Percentiles rank a stretch among this genome's conserved stretches.
Conservation (phyloP, 1,140 invertebrate species). For the Heliconius hermathena region DNA sequence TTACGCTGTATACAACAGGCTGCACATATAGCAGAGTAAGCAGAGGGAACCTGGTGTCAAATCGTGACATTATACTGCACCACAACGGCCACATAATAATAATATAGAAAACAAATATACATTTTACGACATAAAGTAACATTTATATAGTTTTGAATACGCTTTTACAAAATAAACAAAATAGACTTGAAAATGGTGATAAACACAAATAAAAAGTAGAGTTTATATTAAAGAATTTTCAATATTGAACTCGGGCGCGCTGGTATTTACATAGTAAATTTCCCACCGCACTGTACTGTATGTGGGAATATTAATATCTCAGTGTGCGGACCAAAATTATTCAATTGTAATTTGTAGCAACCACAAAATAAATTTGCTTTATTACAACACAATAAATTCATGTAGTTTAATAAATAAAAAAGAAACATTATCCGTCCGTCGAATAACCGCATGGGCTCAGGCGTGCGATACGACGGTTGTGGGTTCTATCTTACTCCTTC, state of each 20-base stretch:
- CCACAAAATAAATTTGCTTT: background rate
- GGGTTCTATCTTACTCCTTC: too few relatives aligned
- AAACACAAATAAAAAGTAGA: background rate
- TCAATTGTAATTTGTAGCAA: constrained; percentile 11
- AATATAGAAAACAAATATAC: too few relatives aligned
- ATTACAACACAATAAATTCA: background rate
- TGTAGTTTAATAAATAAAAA: background rate
- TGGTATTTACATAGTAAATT: constrained; percentile 4
- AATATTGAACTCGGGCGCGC: background rate
- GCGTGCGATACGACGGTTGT: too few relatives aligned
- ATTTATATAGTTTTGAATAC: too few relatives aligned
- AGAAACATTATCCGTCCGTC: too few relatives aligned
- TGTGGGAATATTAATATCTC: background rate
- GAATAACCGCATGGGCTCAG: too few relatives aligned
- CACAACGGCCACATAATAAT: too few relatives aligned
- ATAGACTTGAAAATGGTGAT: background rate
- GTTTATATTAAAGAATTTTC: background rate
- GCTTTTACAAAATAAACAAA: background rate
- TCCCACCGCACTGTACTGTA: background rate
- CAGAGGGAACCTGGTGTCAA: too few relatives aligned
- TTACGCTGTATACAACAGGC: too few relatives aligned
- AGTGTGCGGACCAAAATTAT: background rate
- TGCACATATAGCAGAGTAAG: too few relatives aligned
- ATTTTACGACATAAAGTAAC: too few relatives aligned
- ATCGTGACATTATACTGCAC: too few relatives aligned